These are phyloP conservation scores for Clarias macrocephalus DNA, from an alignment of 2,113 vertebrate species.

Conservation along the genomic window DNA sequence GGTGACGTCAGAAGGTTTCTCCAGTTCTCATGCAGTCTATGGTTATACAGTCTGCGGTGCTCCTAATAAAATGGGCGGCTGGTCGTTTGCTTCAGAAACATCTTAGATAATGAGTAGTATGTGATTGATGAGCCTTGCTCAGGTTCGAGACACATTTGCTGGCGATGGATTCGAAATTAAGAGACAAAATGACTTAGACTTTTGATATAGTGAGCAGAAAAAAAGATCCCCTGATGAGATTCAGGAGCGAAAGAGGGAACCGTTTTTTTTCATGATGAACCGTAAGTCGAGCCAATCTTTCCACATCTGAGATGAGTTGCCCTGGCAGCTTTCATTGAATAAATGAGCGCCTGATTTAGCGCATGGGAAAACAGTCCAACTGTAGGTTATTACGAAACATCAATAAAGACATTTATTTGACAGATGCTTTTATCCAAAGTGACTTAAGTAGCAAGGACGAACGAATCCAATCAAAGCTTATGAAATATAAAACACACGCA, in stretches of 20 bases:
- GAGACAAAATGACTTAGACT: neutral
- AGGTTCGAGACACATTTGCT: neutral
- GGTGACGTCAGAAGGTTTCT: too few species aligned
- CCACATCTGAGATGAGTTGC: neutral
- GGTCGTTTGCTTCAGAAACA: neutral
- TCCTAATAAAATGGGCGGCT: neutral
- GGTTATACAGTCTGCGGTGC: too few species aligned
- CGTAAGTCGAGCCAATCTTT: neutral
- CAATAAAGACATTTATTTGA: conserved; percentile 9
- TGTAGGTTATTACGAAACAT: neutral
- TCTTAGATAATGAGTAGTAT: neutral
- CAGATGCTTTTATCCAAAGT: conserved; percentile 13
- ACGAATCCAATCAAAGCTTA: neutral
- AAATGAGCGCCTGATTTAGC: conserved; percentile 13
- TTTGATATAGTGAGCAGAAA: neutral
- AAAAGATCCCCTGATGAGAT: neutral
- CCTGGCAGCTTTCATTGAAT: conserved; percentile 19
- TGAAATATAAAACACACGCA: conserved; percentile 1
- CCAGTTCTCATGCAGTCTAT: too few species aligned
- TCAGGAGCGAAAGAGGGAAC: neutral
- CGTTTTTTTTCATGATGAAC: neutral
- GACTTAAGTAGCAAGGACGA: neutral
- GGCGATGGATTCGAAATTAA: neutral
- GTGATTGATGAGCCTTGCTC: neutral
- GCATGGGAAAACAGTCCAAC: conserved; percentile 1